Evolutionary conservation across 2,797 vertebrate species (phyloP).

Genomic region (Clarias laeviceps): DNA sequence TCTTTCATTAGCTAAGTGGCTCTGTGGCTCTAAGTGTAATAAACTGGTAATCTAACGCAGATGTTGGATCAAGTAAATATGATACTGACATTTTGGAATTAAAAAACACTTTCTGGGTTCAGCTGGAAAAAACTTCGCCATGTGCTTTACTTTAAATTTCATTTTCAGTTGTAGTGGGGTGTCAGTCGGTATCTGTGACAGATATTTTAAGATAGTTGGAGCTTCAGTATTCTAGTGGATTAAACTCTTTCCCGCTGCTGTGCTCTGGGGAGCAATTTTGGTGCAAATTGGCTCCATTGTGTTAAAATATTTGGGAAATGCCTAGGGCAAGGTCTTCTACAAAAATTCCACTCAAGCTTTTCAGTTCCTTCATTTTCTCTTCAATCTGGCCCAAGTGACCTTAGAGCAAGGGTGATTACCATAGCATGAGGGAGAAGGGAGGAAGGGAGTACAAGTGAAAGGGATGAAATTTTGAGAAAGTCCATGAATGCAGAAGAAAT

Average conservation of each 20-base stretch:
- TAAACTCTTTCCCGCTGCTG: conserved; percentile 14
- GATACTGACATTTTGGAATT: conserved; percentile 47
- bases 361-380: conserved; percentile 33
- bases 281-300: conserved; percentile 47
- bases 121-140: conserved; percentile 17
- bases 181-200: background rate
- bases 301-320: conserved; percentile 48
- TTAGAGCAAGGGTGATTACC: conserved; percentile 38
- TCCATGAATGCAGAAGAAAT: conserved; percentile 13
- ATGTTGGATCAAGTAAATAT: conserved; percentile 47
- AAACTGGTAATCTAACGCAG: conserved; percentile 32
- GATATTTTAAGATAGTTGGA: background rate
- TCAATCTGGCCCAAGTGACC: conserved; percentile 32
- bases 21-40: conserved; percentile 46
- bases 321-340: conserved; percentile 38
- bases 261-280: conserved; percentile 27
- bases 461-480: background rate
- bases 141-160: conserved; percentile 23
- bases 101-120: conserved; percentile 28
- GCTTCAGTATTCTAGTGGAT: conserved; percentile 9
- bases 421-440: conserved; percentile 24
- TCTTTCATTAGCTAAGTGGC: conserved; percentile 31
- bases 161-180: conserved; percentile 9
- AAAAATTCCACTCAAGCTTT: conserved; percentile 44
- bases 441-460: conserved; percentile 18